Base-by-base conservation (phyloP, 2,888 invertebrate genomes). In the Ectobius pallidus region DNA sequence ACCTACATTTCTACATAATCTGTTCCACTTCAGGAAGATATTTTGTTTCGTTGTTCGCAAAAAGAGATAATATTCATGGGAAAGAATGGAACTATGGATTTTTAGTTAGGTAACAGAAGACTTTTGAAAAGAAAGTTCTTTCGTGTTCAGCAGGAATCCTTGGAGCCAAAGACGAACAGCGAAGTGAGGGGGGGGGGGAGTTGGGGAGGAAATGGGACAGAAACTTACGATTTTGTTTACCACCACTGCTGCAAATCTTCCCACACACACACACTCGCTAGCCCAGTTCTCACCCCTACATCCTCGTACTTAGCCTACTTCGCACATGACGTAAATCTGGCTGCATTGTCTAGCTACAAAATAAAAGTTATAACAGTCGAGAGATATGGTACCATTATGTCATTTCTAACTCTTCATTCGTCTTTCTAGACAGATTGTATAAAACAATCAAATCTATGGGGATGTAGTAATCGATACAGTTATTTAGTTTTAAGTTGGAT, bases 221-320 rank as follows among this genome's bases (percentile, higher is more conserved):
- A 73, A 73, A 73, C 63, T 73, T 73, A 73, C 70, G 73, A 70
- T 73, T 65, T 55, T 73, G 73, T 73, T 73, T 73, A 73, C 73
- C 65, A 69, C 67, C 69, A 39, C 63, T 42, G 25, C 73, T 73
- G 55, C 52, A 52, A 55, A 42, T 62, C 70, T 55, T 62, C 72
- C 52, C 69, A 72, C 72, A 69, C 72, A 68, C 49, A 61, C 68
- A 68, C 55, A 63, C 39, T 34, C 25, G 7, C 71, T 16, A 18
- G 4, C 44, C 27, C 18, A 49, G 25, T n/a, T 46, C 52, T 46
- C 68, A 68, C 42, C n/a, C 68, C 20, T 11, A 44, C 61, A 58
- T 20, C 39, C 58, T 42, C 27, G 67, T 69, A 58, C 69, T 65
- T 73, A 67, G 67, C 65, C 70, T 55, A 65, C 70, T 73, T 62